A percentile compares a stretch with the other conserved stretches of the same genome.
phyloP scores from a whole-genome alignment of 2,113 vertebrate genomes.

The Gallinago undulata region DNA sequence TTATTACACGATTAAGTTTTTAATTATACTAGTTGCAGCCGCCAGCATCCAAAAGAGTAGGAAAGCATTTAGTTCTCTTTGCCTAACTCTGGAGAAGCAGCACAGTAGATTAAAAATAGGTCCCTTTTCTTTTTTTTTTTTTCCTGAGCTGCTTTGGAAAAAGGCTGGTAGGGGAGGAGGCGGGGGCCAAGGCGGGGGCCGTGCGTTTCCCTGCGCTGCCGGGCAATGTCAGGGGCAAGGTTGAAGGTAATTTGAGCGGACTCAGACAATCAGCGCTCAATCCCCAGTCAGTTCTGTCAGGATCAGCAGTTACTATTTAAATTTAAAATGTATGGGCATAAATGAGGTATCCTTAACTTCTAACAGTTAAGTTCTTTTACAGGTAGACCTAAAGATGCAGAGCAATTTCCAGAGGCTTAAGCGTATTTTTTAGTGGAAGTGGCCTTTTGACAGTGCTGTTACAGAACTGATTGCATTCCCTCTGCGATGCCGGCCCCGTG shows the following conservation, averaged over 20 bases:
- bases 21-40: neutral
- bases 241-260: slow-evolving; percentile 26
- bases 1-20: neutral
- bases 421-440: neutral
- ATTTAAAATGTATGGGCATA: neutral
- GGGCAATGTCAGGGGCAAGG: slow-evolving; percentile 17
- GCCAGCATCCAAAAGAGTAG: neutral
- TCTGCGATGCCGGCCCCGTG: neutral
- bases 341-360: neutral
- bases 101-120: neutral
- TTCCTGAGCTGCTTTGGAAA: neutral
- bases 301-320: slow-evolving; percentile 4
- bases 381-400: neutral
- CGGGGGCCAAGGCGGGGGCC: accelerated
- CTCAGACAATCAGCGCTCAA: neutral
- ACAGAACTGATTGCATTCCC: neutral
- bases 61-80: neutral
- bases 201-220: accelerated
- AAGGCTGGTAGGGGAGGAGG: neutral
- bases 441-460: neutral
- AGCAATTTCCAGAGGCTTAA: neutral
- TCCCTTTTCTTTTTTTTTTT: neutral
- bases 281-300: neutral
- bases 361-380: neutral
- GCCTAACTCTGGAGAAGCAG: neutral